These are phyloP conservation scores for Puffinus mauretanicus DNA, from an alignment of 2,113 vertebrate species.

Conservation along the genomic window DNA sequence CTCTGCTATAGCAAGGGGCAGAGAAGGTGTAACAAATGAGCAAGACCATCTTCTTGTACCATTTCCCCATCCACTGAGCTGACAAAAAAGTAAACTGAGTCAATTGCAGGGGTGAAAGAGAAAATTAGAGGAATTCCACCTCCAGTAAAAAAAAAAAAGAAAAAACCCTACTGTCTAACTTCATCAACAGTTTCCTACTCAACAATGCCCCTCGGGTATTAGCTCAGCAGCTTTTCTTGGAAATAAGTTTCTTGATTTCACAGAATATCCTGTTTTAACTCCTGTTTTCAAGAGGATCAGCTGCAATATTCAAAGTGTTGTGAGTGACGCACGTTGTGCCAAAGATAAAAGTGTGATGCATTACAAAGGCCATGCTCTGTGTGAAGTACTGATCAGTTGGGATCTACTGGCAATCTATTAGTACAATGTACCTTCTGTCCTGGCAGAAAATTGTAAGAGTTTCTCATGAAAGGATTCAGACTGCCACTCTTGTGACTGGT, in stretches of 20 bases:
- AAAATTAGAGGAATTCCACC: neutral
- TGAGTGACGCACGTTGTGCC: neutral
- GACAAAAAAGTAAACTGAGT: neutral
- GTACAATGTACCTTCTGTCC: neutral
- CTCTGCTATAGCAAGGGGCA: neutral
- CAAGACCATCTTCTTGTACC: neutral
- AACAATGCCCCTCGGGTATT: neutral
- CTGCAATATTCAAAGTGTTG: neutral
- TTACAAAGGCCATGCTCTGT: neutral
- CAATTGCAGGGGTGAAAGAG: fast-evolving
- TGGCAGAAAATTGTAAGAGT: neutral
- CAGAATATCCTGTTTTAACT: neutral
- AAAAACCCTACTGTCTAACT: neutral
- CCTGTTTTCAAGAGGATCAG: neutral
- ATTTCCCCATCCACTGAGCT: neutral
- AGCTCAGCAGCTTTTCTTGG: neutral
- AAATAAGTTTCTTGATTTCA: neutral
- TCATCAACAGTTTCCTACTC: neutral
- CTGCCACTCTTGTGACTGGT: too few species aligned
- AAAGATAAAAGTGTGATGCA: neutral
- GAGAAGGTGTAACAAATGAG: neutral
- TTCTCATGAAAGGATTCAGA: neutral
- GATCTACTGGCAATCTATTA: neutral
- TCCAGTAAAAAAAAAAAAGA: neutral
- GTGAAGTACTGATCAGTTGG: neutral